phyloP scores from a whole-genome alignment of 2,113 vertebrate species.

The Mugil cephalus region DNA sequence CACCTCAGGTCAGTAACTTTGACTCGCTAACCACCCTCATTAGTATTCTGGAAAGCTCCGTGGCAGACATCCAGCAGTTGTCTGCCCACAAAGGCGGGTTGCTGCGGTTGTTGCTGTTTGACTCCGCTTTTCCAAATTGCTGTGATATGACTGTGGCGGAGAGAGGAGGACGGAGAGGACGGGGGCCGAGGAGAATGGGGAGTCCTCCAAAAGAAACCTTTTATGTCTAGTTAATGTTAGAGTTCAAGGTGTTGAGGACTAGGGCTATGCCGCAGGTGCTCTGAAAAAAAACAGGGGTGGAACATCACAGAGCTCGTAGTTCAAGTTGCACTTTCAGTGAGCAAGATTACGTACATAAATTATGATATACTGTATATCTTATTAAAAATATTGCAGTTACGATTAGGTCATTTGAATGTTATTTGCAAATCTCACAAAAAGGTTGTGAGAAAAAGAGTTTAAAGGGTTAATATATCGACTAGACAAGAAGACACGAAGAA shows the following conservation, averaged over 20 bases:
- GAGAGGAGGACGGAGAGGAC: neutral
- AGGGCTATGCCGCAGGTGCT: neutral
- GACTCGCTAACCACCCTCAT: constrained; percentile 78
- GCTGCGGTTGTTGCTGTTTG: constrained; percentile 35
- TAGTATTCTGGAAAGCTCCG: constrained; percentile 78
- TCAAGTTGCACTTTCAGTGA: no score
- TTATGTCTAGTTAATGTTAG: neutral
- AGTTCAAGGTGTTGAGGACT: neutral
- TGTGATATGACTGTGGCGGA: constrained; percentile 28
- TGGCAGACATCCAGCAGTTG: constrained; percentile 68
- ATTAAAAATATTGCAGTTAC: no score
- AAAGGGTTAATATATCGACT: no score
- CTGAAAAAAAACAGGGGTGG: no score
- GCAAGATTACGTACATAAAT: no score
- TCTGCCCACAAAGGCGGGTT: constrained; percentile 56
- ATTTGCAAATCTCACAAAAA: no score
- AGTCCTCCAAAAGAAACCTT: constrained; percentile 9
- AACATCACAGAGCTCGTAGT: no score
- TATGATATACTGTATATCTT: no score
- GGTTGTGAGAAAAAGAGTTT: no score
- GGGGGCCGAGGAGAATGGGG: constrained; percentile 7
- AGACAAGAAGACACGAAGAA: no score
- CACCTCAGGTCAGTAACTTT: constrained; percentile 80
- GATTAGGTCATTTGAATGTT: no score
- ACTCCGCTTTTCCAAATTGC: constrained; percentile 47